Base-by-base conservation (phyloP, 1,140 invertebrate species). In the Scaptomyza graminum region DNA sequence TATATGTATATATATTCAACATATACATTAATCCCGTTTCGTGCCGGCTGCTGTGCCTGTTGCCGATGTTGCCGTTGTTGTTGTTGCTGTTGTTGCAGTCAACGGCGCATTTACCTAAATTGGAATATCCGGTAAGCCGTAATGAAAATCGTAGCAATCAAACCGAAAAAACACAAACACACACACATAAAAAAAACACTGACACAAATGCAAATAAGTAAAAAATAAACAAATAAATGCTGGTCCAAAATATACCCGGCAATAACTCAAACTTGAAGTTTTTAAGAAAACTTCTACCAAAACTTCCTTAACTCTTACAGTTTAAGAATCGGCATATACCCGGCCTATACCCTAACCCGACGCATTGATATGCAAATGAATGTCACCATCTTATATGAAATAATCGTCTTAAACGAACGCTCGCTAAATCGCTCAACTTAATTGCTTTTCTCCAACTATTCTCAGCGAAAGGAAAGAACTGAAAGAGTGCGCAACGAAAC, bases 71-170 rank as follows among this genome's bases (percentile, higher is more conserved):
- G 47, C 28, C 43, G 39, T 28, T 47, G 51, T n/a, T 11, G 37
- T 28, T 61, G 50, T 37, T 61, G 50, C 47, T 54, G 55, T 62
- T 63, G 63, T 50, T 64, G 75, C 79, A 74, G 81, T 90, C 81
- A 83, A 87, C 89, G 74, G 66, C 90, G 90, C 82, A 91, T 91
- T 91, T 91, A 90, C 90, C 90, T 91, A 91, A 91, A 91, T 91
- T 91, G 90, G 90, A 91, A 91, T 91, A 84, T 91, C 90, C 90
- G 90, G 90, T 90, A 90, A 90, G 79, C 79, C 79, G 85, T 88
- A 88, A 88, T 88, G 83, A 88, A 88, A 88, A 88, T 88, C 83
- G 83, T 88, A 88, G 83, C 83, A 88, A 88, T 88, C 84, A 88
- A 88, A 81, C 79, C 76, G 71, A 72, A 67, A 70, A 76, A 61